Conservation (phyloP, 2,113 vertebrate species). For the Callipepla californica region DNA sequence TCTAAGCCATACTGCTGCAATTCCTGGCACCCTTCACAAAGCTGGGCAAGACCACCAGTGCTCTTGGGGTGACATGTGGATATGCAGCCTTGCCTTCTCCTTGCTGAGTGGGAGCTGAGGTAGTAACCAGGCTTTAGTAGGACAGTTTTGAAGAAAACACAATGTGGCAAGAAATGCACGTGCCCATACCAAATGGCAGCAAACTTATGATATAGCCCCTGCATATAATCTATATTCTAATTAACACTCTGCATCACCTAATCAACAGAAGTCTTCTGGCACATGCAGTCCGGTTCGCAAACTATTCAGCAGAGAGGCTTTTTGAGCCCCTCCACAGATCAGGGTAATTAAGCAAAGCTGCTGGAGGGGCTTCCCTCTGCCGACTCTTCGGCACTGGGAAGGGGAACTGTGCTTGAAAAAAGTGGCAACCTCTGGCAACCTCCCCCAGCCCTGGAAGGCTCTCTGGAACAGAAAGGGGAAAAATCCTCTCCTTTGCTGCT, state of each 20-base stretch:
- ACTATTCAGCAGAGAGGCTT: conserved; percentile 60
- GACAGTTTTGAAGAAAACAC: conserved; percentile 22
- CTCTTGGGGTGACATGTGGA: background rate
- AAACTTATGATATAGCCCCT: conserved; percentile 35
- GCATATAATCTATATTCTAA: conserved; percentile 62
- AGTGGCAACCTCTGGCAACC: conserved; percentile 68
- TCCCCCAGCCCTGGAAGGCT: conserved; percentile 68
- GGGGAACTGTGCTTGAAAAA: background rate
- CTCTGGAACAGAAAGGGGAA: conserved; percentile 66
- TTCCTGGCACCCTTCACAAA: background rate
- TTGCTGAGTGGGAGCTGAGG: background rate
- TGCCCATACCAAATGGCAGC: conserved; percentile 50
- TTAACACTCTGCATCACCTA: conserved; percentile 59
- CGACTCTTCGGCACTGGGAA: conserved; percentile 44
- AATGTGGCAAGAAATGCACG: conserved; percentile 17
- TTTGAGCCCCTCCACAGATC: conserved; percentile 61
- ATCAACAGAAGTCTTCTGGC: conserved; percentile 72
- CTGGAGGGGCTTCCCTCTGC: conserved; percentile 68
- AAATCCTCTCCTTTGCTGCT: conserved; percentile 28
- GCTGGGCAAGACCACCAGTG: background rate
- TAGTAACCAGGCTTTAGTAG: background rate
- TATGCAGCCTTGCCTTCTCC: background rate
- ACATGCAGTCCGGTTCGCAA: background rate
- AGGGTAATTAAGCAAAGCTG: conserved; percentile 79
- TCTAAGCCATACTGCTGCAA: background rate